Conservation (phyloP, 2,888 invertebrate genomes). For the Cantharis rustica region DNA sequence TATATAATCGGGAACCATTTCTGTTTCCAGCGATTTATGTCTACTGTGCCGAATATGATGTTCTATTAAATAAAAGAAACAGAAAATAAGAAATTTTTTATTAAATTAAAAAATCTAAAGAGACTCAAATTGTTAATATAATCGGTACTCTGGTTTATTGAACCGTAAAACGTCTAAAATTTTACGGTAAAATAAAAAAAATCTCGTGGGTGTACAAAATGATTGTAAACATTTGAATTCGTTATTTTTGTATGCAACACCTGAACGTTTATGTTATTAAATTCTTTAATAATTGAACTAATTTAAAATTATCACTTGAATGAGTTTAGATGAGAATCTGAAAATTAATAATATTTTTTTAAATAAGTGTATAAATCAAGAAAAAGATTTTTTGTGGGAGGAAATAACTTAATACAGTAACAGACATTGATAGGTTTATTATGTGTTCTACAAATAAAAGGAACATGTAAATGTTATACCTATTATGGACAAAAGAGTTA, state of each 20-base stretch:
- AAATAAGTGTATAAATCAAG: neutral
- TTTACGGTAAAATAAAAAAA: neutral
- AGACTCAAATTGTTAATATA: neutral
- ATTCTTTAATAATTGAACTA: neutral
- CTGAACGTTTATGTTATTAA: neutral
- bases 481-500: neutral
- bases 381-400: neutral
- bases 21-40: slow-evolving; percentile 22
- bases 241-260: neutral
- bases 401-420: neutral
- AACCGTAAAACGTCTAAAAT: neutral
- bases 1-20: slow-evolving; percentile 43
- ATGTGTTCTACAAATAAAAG: neutral
- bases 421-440: neutral
- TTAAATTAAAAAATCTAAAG: neutral
- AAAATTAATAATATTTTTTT: neutral
- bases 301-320: neutral
- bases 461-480: neutral
- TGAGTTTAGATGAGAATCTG: neutral
- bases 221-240: neutral
- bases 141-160: neutral
- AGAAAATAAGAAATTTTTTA: too few relatives aligned
- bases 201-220: neutral
- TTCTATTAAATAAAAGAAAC: neutral
- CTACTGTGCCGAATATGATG: slow-evolving; percentile 19